Conservation (phyloP, 2,113 vertebrate species). For the Dasyornis broadbenti region DNA sequence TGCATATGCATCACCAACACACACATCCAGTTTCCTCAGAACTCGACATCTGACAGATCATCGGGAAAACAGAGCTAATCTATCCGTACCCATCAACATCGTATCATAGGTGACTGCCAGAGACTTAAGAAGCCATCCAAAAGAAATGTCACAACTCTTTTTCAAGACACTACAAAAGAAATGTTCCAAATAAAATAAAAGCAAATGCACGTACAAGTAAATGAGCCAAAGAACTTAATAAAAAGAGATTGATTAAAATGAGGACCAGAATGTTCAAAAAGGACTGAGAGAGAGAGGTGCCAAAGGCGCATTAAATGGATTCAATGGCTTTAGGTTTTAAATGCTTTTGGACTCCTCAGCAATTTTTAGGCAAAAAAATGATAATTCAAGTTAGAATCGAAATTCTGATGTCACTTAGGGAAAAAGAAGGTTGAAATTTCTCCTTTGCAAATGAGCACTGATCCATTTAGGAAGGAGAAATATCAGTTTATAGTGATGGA, state of each 20-base stretch:
- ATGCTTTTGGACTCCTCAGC: constrained; percentile 48
- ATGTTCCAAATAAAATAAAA: constrained; percentile 56
- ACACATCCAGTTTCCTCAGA: constrained; percentile 44
- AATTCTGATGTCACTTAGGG: constrained; percentile 40
- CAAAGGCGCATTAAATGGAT: constrained; percentile 56
- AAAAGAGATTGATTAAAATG: constrained; percentile 63
- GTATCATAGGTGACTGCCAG: constrained; percentile 52
- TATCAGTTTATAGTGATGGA: background rate
- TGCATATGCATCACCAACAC: constrained; percentile 53
- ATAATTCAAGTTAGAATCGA: constrained; percentile 34
- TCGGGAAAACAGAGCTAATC: constrained; percentile 60
- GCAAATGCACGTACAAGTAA: constrained; percentile 49
- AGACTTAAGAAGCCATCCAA: constrained; percentile 53
- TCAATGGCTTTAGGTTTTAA: constrained; percentile 42
- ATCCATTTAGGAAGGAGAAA: background rate
- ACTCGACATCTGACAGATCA: constrained; percentile 58
- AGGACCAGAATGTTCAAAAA: constrained; percentile 49
- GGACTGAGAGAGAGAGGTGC: constrained; percentile 45
- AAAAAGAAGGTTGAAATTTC: background rate
- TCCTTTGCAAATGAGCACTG: background rate
- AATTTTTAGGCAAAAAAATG: constrained; percentile 48
- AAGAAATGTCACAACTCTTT: constrained; percentile 52
- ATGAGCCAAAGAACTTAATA: constrained; percentile 65
- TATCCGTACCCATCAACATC: constrained; percentile 42
- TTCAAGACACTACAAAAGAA: constrained; percentile 59